Base-by-base conservation (phyloP, 2,113 vertebrate species). In the Ploceus nigricollis region DNA sequence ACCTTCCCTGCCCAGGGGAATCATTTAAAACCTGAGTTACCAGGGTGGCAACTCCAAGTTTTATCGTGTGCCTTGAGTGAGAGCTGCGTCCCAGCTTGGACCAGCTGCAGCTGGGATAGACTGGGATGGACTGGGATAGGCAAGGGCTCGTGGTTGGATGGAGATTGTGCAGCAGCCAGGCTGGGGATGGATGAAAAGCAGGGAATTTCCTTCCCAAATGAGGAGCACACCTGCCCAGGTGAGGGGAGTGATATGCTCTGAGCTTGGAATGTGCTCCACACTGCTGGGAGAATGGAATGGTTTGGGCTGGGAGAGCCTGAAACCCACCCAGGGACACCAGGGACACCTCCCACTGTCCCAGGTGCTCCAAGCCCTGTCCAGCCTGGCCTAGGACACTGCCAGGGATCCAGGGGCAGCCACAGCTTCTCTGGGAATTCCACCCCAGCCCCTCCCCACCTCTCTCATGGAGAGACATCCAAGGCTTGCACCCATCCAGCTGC, bases 381-480 rank as follows among this genome's bases (percentile, higher is more conserved):
- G 0, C 71, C 30, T 57, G 70, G 51, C 42, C 44, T 66, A 1
- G 51, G 35, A 0, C 58, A 44, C 45, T 53, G 3, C 56, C 68
- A 63, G 68, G 56, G 68, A 61, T 63, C 30, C 79, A 51, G 48
- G 21, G 22, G 18, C 68, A 53, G 57, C 47, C 48, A 17, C 56
- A 25, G 66, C 47, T 71, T 5, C 45, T 71, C 80, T 51, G 80
- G 80, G 31, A 3, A 57, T 3, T 4, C 53, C 3, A 4, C 10
- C 2, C 51, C 78, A 81, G n/a, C 1, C 0, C 35, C 54, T 61
- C 0, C 56, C 39, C 33, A 22, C 57, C 11, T 18, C 53, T 7
- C 15, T 12, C 42, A 21, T 1, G 10, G 22, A 42, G 10, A 70
- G 7, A 25, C 4, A 8, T 28, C 61, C 61, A 35, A 1, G 3